Percentiles rank a stretch among this genome's conserved stretches.
Conservation (phyloP, 2,797 vertebrate genomes). For the Percopsis omiscomaycus region DNA sequence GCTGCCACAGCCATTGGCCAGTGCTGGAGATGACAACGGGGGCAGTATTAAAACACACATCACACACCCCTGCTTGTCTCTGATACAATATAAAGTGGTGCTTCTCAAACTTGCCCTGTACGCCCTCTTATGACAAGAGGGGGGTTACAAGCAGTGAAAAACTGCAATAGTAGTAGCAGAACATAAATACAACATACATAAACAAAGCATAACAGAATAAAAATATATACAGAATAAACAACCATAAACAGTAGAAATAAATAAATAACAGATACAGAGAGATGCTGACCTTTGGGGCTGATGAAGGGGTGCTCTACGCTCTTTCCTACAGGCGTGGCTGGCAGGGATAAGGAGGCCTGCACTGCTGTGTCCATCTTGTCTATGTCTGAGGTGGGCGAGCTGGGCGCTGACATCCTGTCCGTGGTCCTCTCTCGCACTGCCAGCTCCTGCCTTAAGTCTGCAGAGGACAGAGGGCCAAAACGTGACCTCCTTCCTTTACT, state of each 20-base stretch:
- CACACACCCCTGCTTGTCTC: not conserved
- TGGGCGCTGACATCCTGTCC: conserved; percentile 93
- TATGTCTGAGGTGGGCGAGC: conserved; percentile 91
- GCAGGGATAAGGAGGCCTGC: conserved; percentile 93
- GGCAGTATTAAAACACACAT: conserved; percentile 7
- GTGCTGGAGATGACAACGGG: conserved; percentile 65
- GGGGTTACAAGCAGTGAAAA: too few relatives aligned
- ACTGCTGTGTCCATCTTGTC: conserved; percentile 93
- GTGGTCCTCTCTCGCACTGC: conserved; percentile 92
- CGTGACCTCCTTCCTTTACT: not conserved
- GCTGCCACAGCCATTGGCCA: conserved; percentile 90
- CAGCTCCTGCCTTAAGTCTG: conserved; percentile 94
- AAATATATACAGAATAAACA: too few relatives aligned
- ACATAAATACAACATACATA: too few relatives aligned
- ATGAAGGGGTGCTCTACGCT: conserved; percentile 86
- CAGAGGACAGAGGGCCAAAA: conserved; percentile 12
- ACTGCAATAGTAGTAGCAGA: too few relatives aligned
- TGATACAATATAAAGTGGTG: not conserved
- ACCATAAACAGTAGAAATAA: not conserved
- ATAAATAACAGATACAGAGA: not conserved
- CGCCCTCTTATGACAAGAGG: too few relatives aligned
- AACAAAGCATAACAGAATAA: too few relatives aligned
- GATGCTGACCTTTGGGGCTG: conserved; percentile 83
- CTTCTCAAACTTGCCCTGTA: too few relatives aligned
- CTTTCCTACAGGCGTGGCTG: conserved; percentile 92